These are phyloP conservation scores for Lacanobia oleracea DNA, from an alignment of 2,888 invertebrate species.

Conservation along the genomic window DNA sequence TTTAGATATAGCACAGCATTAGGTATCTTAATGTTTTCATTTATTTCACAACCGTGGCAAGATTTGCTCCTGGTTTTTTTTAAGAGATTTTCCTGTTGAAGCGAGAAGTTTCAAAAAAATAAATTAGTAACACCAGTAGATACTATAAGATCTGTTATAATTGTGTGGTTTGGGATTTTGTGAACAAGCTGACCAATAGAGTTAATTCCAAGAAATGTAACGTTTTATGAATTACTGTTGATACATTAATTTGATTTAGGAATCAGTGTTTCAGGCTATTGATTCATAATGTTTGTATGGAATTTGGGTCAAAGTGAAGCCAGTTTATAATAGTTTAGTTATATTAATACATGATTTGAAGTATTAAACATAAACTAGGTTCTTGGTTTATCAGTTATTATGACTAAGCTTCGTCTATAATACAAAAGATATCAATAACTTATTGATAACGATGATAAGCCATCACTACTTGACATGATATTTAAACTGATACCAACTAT, in stretches of 20 bases:
- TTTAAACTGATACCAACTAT: slow-evolving; percentile 13
- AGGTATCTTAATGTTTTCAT: neutral
- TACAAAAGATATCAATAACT: neutral
- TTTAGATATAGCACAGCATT: no score
- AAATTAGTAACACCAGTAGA: neutral
- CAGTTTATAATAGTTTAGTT: neutral
- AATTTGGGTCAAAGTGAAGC: neutral
- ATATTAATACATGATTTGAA: neutral
- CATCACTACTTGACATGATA: slow-evolving; percentile 21
- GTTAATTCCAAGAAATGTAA: slow-evolving; percentile 1
- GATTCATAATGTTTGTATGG: neutral
- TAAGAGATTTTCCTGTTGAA: neutral
- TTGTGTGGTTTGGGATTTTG: slow-evolving; percentile 14
- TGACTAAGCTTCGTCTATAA: neutral
- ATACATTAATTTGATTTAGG: neutral
- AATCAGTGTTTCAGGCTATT: neutral
- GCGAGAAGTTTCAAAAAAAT: neutral
- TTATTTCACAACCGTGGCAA: neutral
- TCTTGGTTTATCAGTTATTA: neutral
- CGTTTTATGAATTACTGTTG: neutral
- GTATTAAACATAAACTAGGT: neutral
- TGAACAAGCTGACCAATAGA: slow-evolving; percentile 1
- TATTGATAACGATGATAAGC: slow-evolving; percentile 17
- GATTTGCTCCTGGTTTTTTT: neutral
- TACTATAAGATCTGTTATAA: neutral